Percentiles rank a stretch among this genome's conserved stretches.
These are phyloP conservation scores for Metridium senile DNA, from an alignment of 92 coral and sea anemone genomes.

Conservation along the genomic window DNA sequence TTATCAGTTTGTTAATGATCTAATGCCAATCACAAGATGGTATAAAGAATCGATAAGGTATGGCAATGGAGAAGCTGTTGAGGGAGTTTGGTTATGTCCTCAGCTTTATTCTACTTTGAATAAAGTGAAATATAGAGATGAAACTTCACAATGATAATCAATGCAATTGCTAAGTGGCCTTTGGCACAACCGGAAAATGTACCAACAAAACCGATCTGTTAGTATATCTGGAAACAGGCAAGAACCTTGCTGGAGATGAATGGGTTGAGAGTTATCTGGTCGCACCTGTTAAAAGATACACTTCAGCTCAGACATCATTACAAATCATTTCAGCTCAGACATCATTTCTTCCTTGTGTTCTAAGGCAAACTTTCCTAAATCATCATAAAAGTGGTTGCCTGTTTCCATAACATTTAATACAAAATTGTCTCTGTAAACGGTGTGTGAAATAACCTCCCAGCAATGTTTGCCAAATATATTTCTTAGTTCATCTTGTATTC, in stretches of 20 bases:
- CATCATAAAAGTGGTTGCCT: no score
- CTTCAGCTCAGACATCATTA: no score
- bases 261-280: background rate
- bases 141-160: background rate
- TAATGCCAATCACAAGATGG: slow-evolving; percentile 49
- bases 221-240: background rate
- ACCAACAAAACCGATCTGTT: background rate
- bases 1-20: slow-evolving; percentile 13
- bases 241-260: background rate
- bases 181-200: background rate
- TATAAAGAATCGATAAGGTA: slow-evolving; percentile 36
- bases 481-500: no score
- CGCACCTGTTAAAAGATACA: background rate
- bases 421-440: no score
- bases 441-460: no score
- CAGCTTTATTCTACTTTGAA: background rate
- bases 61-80: slow-evolving; percentile 45
- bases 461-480: no score
- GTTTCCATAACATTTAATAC: no score
- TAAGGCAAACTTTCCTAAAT: no score
- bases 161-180: no score
- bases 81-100: slow-evolving; percentile 29
- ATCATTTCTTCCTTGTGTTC: no score
- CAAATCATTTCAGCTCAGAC: no score
- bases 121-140: slow-evolving; percentile 21